Conservation (phyloP, 2,797 vertebrate genomes). For the Gymnothorax javanicus region DNA sequence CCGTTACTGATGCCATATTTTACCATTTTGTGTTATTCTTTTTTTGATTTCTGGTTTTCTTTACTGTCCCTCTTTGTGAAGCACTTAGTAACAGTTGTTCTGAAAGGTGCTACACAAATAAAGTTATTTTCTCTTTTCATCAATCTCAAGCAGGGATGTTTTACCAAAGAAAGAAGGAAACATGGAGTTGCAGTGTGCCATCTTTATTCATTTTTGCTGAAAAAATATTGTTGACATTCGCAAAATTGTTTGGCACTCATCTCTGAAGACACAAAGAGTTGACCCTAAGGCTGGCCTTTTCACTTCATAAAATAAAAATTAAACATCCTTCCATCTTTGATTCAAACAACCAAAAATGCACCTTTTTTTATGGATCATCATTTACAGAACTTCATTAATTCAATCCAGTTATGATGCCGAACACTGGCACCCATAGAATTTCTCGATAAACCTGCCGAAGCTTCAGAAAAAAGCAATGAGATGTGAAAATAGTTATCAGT, state of each 20-base stretch:
- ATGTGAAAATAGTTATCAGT: background rate
- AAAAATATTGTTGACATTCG: background rate
- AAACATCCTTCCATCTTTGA: background rate
- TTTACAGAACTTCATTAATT: background rate
- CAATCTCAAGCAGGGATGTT: background rate
- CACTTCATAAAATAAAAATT: background rate
- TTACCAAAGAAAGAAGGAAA: background rate
- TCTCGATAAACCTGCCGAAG: background rate
- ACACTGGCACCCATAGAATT: background rate
- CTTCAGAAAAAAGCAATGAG: background rate
- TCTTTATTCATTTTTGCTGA: background rate
- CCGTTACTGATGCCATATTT: too few relatives aligned
- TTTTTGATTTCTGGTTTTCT: too few relatives aligned
- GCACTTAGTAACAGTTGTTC: too few relatives aligned
- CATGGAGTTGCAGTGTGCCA: background rate
- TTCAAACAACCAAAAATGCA: background rate
- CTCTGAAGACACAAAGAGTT: background rate
- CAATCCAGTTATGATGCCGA: background rate
- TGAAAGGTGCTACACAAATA: too few relatives aligned
- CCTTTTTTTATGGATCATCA: background rate
- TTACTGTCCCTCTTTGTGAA: too few relatives aligned
- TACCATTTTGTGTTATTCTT: too few relatives aligned
- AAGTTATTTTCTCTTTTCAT: too few relatives aligned
- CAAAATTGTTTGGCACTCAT: background rate
- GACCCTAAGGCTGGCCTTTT: background rate